phyloP scores from a whole-genome alignment of 2,888 invertebrate species.

The Agrochola macilenta region DNA sequence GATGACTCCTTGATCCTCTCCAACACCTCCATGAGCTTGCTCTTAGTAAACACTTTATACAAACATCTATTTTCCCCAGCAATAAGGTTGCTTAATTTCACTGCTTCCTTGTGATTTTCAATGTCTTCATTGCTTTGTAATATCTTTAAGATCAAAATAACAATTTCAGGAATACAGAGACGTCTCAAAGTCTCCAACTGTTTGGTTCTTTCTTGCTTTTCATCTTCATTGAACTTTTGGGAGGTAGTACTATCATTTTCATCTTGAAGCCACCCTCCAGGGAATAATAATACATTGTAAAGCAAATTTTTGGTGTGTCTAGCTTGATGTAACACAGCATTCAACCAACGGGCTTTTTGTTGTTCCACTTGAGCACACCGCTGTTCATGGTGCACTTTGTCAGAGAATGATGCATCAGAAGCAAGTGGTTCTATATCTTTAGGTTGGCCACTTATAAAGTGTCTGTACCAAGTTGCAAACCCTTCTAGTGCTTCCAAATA shows the following conservation, averaged over 20 bases:
- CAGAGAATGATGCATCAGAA: constrained; percentile 93
- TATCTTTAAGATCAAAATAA: constrained; percentile 94
- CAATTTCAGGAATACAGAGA: constrained; percentile 96
- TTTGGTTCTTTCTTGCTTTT: constrained; percentile 90
- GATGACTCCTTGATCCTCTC: constrained; percentile 95
- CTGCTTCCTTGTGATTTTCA: constrained; percentile 92
- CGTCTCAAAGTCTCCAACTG: constrained; percentile 94
- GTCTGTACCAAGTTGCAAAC: constrained; percentile 97
- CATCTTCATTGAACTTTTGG: constrained; percentile 84
- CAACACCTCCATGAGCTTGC: constrained; percentile 94
- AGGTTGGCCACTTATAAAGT: constrained; percentile 95
- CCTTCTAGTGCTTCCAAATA: constrained; percentile 97
- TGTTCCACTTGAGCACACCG: constrained; percentile 94
- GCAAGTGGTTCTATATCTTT: constrained; percentile 91
- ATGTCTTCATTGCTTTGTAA: constrained; percentile 94
- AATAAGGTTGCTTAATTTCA: constrained; percentile 94
- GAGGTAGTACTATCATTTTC: constrained; percentile 89
- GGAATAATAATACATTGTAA: constrained; percentile 96
- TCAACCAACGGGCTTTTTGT: constrained; percentile 94
- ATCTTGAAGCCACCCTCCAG: constrained; percentile 97
- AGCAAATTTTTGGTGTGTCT: constrained; percentile 94
- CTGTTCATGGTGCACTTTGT: constrained; percentile 97
- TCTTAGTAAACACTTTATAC: constrained; percentile 95
- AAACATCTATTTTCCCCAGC: constrained; percentile 94
- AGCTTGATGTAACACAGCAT: constrained; percentile 93